phyloP scores from a whole-genome alignment of 2,797 vertebrate genomes.

The Parauchenoglanis punctatus region DNA sequence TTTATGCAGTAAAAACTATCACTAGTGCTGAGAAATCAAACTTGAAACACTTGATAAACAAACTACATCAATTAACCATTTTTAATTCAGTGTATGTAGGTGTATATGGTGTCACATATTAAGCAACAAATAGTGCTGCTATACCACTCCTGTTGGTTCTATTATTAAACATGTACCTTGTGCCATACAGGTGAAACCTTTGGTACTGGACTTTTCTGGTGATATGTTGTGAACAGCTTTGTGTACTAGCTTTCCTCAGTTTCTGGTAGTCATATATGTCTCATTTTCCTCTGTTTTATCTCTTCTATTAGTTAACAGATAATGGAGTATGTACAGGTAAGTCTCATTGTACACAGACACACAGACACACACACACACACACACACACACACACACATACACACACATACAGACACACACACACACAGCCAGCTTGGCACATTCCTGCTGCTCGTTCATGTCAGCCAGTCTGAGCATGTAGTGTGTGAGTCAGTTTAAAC shows the following conservation, averaged over 20 bases:
- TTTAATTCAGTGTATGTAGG: background rate
- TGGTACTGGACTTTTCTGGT: background rate
- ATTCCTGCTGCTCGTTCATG: conserved; percentile 50
- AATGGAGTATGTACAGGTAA: conserved; percentile 30
- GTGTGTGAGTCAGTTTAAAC: conserved; percentile 50
- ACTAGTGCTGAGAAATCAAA: background rate
- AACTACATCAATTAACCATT: background rate
- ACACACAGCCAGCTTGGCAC: conserved; percentile 25
- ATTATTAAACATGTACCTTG: background rate
- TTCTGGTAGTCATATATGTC: background rate
- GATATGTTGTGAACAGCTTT: background rate
- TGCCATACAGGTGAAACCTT: background rate
- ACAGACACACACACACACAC: background rate
- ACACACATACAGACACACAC: background rate
- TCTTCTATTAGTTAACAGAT: conserved; percentile 19
- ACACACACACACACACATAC: conserved; percentile 3
- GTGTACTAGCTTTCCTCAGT: background rate
- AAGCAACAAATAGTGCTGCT: background rate
- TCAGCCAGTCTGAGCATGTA: conserved; percentile 56
- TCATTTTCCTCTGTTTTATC: background rate
- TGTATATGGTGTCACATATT: background rate
- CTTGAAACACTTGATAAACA: background rate
- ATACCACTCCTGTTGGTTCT: background rate
- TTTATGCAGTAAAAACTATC: background rate
- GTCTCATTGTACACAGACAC: conserved; percentile 11